Percentiles rank a stretch among this genome's conserved stretches.
phyloP scores from a whole-genome alignment of 37 sponge, comb jelly and placozoan genomes.

The Trichoplax adhaerens region DNA sequence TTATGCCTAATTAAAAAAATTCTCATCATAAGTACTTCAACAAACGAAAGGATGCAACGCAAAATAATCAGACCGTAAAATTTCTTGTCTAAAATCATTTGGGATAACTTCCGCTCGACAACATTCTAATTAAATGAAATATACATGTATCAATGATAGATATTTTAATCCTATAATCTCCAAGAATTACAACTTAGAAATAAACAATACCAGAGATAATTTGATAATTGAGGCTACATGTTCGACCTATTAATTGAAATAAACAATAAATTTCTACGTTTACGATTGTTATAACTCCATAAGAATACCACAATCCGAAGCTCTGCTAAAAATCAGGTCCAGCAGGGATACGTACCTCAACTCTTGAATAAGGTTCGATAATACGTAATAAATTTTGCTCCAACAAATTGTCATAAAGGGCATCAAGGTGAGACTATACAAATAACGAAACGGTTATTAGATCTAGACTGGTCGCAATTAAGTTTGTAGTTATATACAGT shows the following conservation, averaged over 20 bases:
- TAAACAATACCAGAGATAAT: too few relatives aligned
- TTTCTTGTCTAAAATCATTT: conserved; percentile 96
- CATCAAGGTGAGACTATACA: conserved; percentile 61
- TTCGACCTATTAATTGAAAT: neutral
- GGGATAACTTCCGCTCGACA: conserved; percentile 87
- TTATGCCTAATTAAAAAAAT: conserved; percentile 51
- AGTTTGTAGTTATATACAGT: neutral
- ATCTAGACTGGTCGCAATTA: neutral
- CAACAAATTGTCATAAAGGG: conserved; percentile 72
- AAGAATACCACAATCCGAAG: too few relatives aligned
- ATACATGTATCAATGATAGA: too few relatives aligned
- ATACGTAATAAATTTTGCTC: conserved; percentile 86
- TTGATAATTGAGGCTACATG: neutral
- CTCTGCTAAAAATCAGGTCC: too few relatives aligned
- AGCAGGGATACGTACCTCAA: conserved; percentile 34
- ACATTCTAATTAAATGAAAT: conserved; percentile 22
- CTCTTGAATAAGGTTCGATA: conserved; percentile 87
- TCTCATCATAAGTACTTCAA: neutral
- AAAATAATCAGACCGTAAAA: conserved; percentile 35
- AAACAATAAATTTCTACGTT: neutral
- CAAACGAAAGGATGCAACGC: neutral
- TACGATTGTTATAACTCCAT: neutral
- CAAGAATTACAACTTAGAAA: too few relatives aligned
- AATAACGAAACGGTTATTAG: neutral
- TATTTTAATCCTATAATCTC: too few relatives aligned